Conservation (phyloP, 2,888 invertebrate genomes). For the Pterostichus madidus region DNA sequence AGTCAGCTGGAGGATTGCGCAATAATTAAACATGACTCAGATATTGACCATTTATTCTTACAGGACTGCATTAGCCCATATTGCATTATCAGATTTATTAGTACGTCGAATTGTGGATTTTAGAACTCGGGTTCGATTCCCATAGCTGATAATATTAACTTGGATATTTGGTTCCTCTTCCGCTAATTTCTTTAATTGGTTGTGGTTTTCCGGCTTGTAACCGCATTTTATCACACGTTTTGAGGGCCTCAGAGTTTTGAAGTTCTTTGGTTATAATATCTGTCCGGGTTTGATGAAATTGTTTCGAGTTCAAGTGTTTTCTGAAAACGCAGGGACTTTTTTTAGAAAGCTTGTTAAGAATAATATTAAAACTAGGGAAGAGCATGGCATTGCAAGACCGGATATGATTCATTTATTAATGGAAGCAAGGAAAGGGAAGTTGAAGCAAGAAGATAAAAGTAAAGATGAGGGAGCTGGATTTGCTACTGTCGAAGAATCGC, state of each 20-base stretch:
- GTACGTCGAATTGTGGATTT: too few species aligned
- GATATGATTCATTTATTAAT: slow-evolving; percentile 79
- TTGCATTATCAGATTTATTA: too few species aligned
- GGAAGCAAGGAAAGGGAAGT: slow-evolving; percentile 76
- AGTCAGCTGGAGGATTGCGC: too few species aligned
- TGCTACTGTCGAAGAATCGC: slow-evolving; percentile 71
- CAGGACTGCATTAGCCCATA: too few species aligned
- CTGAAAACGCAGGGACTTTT: slow-evolving; percentile 39
- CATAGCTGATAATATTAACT: too few species aligned
- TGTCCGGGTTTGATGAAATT: slow-evolving; percentile 35
- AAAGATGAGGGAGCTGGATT: slow-evolving; percentile 65
- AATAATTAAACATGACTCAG: too few species aligned
- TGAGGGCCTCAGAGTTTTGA: slow-evolving; percentile 47
- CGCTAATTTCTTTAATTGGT: too few species aligned
- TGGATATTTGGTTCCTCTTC: too few species aligned
- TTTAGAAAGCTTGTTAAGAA: slow-evolving; percentile 60
- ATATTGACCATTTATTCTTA: too few species aligned
- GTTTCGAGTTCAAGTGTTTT: slow-evolving; percentile 5
- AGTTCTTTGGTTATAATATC: slow-evolving; percentile 53
- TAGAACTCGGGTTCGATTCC: too few species aligned
- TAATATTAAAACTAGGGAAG: slow-evolving; percentile 65
- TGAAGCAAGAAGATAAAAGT: slow-evolving; percentile 47
- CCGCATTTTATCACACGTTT: too few species aligned
- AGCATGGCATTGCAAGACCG: slow-evolving; percentile 65
- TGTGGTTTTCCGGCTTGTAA: too few species aligned